Conservation (phyloP, 1,140 invertebrate genomes). For the Leptinotarsa texana region DNA sequence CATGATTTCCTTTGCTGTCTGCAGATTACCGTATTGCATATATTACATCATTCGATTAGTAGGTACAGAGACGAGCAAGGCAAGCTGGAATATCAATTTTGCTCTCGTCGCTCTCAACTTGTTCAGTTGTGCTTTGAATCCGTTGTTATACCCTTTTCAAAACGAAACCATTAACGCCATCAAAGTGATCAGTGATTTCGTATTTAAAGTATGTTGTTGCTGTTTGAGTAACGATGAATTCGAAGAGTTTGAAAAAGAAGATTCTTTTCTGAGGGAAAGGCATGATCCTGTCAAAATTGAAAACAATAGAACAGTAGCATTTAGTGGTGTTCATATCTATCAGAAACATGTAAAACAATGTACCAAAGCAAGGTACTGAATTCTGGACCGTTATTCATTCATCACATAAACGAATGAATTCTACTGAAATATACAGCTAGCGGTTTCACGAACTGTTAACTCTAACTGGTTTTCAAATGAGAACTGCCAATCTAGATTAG, state of each 20-base stretch:
- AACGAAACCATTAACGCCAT: conserved; percentile 55
- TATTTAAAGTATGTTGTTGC: conserved; percentile 48
- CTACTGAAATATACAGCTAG: too few relatives aligned
- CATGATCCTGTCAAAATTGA: neutral
- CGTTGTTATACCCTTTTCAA: conserved; percentile 63
- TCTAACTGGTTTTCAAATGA: too few relatives aligned
- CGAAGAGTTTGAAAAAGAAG: conserved; percentile 49
- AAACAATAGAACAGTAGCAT: neutral
- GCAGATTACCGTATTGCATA: conserved; percentile 61
- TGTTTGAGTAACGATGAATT: conserved; percentile 49
- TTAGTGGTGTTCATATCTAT: neutral
- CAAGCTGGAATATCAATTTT: conserved; percentile 57
- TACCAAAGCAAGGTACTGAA: too few relatives aligned
- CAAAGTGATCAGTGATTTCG: conserved; percentile 37
- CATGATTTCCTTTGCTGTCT: conserved; percentile 59
- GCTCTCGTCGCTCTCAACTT: conserved; percentile 57
- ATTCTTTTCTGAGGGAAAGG: conserved; percentile 37
- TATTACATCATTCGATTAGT: conserved; percentile 57
- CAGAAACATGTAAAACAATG: too few relatives aligned
- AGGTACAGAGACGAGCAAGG: conserved; percentile 41
- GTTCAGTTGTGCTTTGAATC: conserved; percentile 60
- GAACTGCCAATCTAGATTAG: too few relatives aligned
- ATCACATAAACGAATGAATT: too few relatives aligned
- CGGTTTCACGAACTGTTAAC: too few relatives aligned
- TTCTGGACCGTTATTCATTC: too few relatives aligned